These are phyloP conservation scores for Scelioninae gen. 2 DNA, from an alignment of 2,888 invertebrate species.

Conservation along the genomic window DNA sequence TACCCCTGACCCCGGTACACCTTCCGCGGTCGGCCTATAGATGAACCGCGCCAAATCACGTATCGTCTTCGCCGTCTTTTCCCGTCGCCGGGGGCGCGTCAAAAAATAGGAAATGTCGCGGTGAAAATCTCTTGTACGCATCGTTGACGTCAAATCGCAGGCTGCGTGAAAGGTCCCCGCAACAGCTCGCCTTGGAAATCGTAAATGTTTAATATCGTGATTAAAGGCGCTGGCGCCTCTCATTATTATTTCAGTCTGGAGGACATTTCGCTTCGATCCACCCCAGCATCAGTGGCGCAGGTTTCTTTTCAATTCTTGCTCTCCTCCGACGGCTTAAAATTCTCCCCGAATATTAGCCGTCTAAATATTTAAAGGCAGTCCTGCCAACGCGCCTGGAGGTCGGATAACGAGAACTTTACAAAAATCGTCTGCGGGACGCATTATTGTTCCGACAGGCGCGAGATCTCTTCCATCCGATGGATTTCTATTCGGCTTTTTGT, in stretches of 20 bases:
- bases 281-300: slow-evolving; percentile 58
- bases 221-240: slow-evolving; percentile 74
- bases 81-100: slow-evolving; percentile 16
- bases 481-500: slow-evolving; percentile 66
- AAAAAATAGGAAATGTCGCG: slow-evolving; percentile 38
- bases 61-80: slow-evolving; percentile 3
- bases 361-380: slow-evolving; percentile 72
- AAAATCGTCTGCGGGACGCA: slow-evolving; percentile 69
- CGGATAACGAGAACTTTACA: slow-evolving; percentile 63
- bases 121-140: slow-evolving; percentile 51
- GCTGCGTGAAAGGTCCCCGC: slow-evolving; percentile 57
- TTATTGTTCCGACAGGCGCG: slow-evolving; percentile 68
- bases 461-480: slow-evolving; percentile 71
- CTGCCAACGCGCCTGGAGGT: slow-evolving; percentile 56
- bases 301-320: slow-evolving; percentile 72
- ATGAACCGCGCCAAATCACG: slow-evolving; percentile 10
- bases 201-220: slow-evolving; percentile 76
- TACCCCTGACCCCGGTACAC: too few relatives aligned
- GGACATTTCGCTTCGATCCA: slow-evolving; percentile 69
- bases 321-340: slow-evolving; percentile 69
- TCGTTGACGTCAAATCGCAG: slow-evolving; percentile 54
- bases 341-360: slow-evolving; percentile 72
- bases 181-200: slow-evolving; percentile 67
- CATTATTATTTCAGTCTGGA: slow-evolving; percentile 75
- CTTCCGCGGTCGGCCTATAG: too few relatives aligned